Evolutionary conservation across 1,140 invertebrate genomes (phyloP), one percentile per base, ranked within the genome.

Genomic region (Panulirus ornatus): DNA sequence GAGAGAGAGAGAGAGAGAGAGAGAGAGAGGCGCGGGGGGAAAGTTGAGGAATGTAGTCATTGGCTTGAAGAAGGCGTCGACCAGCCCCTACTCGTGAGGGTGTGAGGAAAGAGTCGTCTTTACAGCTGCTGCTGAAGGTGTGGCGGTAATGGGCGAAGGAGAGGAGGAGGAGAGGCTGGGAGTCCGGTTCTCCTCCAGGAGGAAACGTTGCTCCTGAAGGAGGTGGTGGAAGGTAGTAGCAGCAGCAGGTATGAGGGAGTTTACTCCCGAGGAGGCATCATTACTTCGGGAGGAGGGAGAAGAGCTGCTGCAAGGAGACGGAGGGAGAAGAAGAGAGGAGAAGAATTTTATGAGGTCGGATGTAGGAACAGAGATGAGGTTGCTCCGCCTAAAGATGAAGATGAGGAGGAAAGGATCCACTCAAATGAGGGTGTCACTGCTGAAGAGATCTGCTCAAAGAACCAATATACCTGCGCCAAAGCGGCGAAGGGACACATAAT

Each of bases 171-270:
- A 9, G 2, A 34, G 34, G 63, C 11, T n/a, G n/a, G n/a, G n/a
- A n/a, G n/a, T n/a, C n/a, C n/a, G n/a, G 8, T 70, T 14, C 63
- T 27, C 0, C 22, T 19, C 5, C 3, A 19, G 22, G 22, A 34
- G 30, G 30, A 66, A 66, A 22, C 30, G 30, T 78, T 78, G 36
- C 40, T 78, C 40, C 40, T 78, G 75, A 30, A 78, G 42, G 73
- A 22, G 34, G n/a, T n/a, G 73, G 34, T 38, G n/a, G 54, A 16
- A n/a, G 19, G 54, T n/a, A n/a, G n/a, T n/a, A n/a, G n/a, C n/a
- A n/a, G n/a, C n/a, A 11, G 51, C 19, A 16, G 27, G 71, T 27
- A 30, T 11, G 81, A 27, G 36, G 51, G 34, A 38, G 81, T 22
- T 36, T 44, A 16, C 19, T 22, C 14, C 36, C 36, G 81, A 40